These are phyloP conservation scores for Zapus hudsonius DNA, from an alignment of 2,113 vertebrate genomes.

Conservation along the genomic window DNA sequence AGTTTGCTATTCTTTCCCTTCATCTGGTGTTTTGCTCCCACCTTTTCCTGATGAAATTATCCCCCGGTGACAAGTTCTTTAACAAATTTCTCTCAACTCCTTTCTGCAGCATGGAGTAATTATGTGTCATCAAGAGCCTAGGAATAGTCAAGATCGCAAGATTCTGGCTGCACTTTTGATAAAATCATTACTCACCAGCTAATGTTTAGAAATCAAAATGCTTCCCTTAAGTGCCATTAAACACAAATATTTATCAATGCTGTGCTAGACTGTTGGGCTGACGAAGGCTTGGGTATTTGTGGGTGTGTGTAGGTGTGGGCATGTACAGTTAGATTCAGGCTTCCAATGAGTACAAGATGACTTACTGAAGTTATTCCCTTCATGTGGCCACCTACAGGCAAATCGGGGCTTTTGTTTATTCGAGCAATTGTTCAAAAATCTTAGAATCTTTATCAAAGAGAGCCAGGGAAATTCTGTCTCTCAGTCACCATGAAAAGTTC, in stretches of 20 bases:
- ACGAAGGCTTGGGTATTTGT: slow-evolving; percentile 3
- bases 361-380: background rate
- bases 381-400: background rate
- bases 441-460: background rate
- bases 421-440: slow-evolving; percentile 41
- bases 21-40: background rate
- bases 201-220: slow-evolving; percentile 76
- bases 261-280: slow-evolving; percentile 30
- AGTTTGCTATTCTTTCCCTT: too few relatives aligned
- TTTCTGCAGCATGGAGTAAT: slow-evolving; percentile 62
- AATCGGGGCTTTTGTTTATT: background rate
- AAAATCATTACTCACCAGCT: slow-evolving; percentile 76
- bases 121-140: slow-evolving; percentile 69
- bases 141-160: slow-evolving; percentile 74
- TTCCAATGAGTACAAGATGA: background rate
- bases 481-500: background rate
- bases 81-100: slow-evolving; percentile 58
- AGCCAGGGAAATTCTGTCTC: slow-evolving; percentile 11
- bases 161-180: slow-evolving; percentile 69
- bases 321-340: slow-evolving; percentile 40
- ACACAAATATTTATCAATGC: slow-evolving; percentile 75
- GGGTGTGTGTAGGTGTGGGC: background rate
- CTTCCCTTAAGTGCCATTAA: slow-evolving; percentile 70
- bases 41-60: slow-evolving; percentile 47
- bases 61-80: slow-evolving; percentile 59